Evolutionary conservation across 2,797 vertebrate genomes (phyloP).

Genomic region (Ptychadena robeensis): DNA sequence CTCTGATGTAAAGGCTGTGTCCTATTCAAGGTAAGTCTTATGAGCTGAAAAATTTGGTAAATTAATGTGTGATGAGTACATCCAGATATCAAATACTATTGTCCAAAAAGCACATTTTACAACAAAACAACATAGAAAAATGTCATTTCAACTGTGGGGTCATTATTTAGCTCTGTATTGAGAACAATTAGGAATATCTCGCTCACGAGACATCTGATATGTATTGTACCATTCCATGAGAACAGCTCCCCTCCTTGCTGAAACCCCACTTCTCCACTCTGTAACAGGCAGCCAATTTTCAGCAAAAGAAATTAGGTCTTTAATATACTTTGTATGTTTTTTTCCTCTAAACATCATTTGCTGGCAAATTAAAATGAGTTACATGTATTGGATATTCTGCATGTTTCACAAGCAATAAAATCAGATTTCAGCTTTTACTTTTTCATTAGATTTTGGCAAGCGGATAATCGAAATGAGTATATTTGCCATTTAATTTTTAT

Average conservation of each 20-base stretch:
- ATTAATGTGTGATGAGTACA: no score
- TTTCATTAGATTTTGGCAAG: slow-evolving; percentile 61
- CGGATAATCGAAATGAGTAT: slow-evolving; percentile 53
- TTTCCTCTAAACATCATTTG: slow-evolving; percentile 45
- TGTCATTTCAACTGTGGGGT: background rate
- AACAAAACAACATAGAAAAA: background rate
- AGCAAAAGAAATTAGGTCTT: slow-evolving; percentile 45
- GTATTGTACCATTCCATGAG: slow-evolving; percentile 30
- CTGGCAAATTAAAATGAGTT: slow-evolving; percentile 62
- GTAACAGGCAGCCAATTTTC: slow-evolving; percentile 32
- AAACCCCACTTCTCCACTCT: slow-evolving; percentile 39
- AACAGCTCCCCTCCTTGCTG: slow-evolving; percentile 8
- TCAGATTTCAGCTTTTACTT: slow-evolving; percentile 53
- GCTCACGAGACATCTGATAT: background rate
- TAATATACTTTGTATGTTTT: slow-evolving; percentile 5
- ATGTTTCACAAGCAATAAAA: slow-evolving; percentile 62
- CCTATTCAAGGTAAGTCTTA: no score
- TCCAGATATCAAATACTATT: no score
- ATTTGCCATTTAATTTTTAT: slow-evolving; percentile 58
- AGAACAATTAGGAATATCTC: slow-evolving; percentile 1
- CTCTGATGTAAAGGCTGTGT: no score
- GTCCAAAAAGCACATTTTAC: no score
- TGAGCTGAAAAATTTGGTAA: no score
- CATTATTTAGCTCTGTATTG: slow-evolving; percentile 14
- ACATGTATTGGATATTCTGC: slow-evolving; percentile 54